Evolutionary conservation across 2,113 vertebrate genomes (phyloP), one percentile per base, ranked within the genome.

Genomic region (Saccopteryx bilineata): DNA sequence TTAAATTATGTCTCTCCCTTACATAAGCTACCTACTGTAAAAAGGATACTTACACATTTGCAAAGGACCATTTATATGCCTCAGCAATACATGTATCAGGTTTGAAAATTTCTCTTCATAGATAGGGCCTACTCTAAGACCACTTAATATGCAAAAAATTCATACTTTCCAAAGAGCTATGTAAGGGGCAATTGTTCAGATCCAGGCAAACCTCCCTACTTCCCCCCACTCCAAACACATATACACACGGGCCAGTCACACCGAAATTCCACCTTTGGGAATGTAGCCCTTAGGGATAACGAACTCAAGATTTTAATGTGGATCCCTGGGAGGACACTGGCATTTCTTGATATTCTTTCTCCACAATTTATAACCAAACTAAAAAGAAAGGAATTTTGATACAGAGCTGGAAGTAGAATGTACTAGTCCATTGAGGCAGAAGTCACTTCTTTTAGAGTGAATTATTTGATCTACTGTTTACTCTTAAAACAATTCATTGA

Each of bases 91-190:
- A 74, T 74, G 90, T 95, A 81, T 92, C 76, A 69, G 65, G 87
- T 93, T 95, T 98, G 93, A 94, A 92, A 95, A 87, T 93, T 95
- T 97, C 79, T 94, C 93, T 94, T 83, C 50, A 61, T 84, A 97
- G 97, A 93, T 97, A 97, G 65, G 66, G 58, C 50, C 81, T 91
- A 96, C 88, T 88, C 63, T 94, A 95, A 95, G 82, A 88, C 48
- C 52, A 71, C 91, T 96, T 97, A 96, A 72, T 80, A 96, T 94
- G 93, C 91, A 93, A 96, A 96, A 94, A 94, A 94, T 93, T 90
- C 90, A 87, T 95, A 94, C 90, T 97, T 97, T 96, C 94, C 92
- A 86, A 96, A 96, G 60, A 91, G 87, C 83, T 82, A 93, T 97
- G 87, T 97, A 88, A 97, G 95, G 91, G 65, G 94, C 39, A 95